Evolutionary conservation across 2,113 vertebrate genomes (phyloP).

Genomic region (Corydoras sp.): DNA sequence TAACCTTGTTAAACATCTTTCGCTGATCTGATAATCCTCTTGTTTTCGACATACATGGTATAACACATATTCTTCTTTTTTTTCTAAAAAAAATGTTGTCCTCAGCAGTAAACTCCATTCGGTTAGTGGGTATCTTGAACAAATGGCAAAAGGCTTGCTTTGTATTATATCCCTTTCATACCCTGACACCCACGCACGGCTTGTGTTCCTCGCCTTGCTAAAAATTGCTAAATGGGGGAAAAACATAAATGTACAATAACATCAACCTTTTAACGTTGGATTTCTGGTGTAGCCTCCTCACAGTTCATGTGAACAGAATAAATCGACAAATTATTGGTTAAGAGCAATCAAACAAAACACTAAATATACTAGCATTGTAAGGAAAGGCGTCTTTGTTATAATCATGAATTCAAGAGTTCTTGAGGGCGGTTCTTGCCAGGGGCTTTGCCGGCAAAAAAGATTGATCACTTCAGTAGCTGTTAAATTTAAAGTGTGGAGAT

Average conservation of each 20-base stretch:
- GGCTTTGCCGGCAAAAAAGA: constrained; percentile 79
- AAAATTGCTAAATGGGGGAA: not conserved
- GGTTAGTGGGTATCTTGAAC: constrained; percentile 27
- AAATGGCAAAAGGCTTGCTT: constrained; percentile 46
- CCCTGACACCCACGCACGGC: constrained; percentile 74
- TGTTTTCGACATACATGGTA: not conserved
- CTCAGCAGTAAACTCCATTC: constrained; percentile 24
- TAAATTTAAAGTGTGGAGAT: constrained; percentile 59
- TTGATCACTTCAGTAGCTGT: constrained; percentile 78
- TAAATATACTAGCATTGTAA: not conserved
- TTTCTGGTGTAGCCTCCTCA: too few species aligned
- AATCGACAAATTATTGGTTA: too few species aligned
- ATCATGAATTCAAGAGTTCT: constrained; percentile 63
- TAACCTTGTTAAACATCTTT: not conserved
- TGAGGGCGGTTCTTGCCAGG: constrained; percentile 78
- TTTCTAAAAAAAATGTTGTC: constrained; percentile 7
- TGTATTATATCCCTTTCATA: constrained; percentile 55
- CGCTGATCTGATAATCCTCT: not conserved
- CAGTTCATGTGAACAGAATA: too few species aligned
- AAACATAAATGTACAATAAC: not conserved
- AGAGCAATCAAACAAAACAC: too few species aligned
- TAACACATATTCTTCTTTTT: not conserved
- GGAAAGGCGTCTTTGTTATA: constrained; percentile 55
- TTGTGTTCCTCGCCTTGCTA: constrained; percentile 23
- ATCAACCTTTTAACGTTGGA: too few species aligned